Evolutionary conservation across 1,140 invertebrate species (phyloP), one percentile per base, ranked within the genome.

Genomic region (Aphidius ervi): DNA sequence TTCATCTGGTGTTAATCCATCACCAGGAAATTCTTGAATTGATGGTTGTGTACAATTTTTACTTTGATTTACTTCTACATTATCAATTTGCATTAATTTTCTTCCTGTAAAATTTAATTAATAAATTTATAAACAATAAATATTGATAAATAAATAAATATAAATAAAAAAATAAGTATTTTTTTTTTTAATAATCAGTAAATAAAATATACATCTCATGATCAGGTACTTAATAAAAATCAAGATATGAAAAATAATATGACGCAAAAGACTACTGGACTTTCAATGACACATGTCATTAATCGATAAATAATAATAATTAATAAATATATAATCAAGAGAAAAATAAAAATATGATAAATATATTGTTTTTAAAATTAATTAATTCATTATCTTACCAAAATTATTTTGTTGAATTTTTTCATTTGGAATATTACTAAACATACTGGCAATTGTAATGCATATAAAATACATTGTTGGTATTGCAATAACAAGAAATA

Each of bases 21-120:
- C 83, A 7, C 71, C 42, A n/a, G 83, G 83, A 65, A 85, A 85
- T 62, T 85, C 82, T 41, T 79, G 65, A 56, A 84, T 77, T 5
- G 82, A 73, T 9, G 82, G 80, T 4, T 70, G 63, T 9, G 82
- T 82, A 65, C 83, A 85, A 65, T 82, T 82, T 55, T 67, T 61
- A 6, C 6, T 8, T 8, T 9, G 43, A 42, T 70, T 61, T 7
- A 69, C 56, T 16, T 54, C 39, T 8, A 50, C 37, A 31, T 53
- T 46, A 7, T 65, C 63, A 10, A 68, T 45, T 66, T 74, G 70
- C 48, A 80, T 67, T 9, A 79, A 68, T 62, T 70, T 76, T 31
- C 78, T 68, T 55, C 64, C 74, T 75, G 61, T 63, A 37, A 48
- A 53, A 16, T 31, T 46, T 37, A 23, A 5, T n/a, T 9, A 46